Conservation (phyloP, 2,113 vertebrate genomes). For the Holacanthus passer region DNA sequence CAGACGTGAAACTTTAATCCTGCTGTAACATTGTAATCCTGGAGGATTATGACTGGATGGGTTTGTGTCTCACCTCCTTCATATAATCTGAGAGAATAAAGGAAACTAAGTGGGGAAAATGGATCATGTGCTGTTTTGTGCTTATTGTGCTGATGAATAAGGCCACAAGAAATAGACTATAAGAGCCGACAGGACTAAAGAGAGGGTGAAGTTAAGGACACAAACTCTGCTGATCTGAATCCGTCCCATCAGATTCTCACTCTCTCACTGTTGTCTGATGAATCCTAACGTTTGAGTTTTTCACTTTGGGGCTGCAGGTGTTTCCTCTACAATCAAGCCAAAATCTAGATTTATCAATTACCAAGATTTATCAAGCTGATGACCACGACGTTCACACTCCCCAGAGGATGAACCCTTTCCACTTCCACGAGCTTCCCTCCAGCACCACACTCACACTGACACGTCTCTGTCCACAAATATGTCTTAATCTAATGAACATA, state of each 20-base stretch:
- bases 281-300: background rate
- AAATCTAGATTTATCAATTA: background rate
- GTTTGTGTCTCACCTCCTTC: conserved; percentile 55
- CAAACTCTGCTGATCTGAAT: background rate
- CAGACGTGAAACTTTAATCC: conserved; percentile 57
- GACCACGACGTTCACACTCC: background rate
- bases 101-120: background rate
- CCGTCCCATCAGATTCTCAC: background rate
- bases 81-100: conserved; percentile 31
- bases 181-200: background rate
- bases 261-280: background rate
- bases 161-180: too few species aligned
- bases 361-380: background rate
- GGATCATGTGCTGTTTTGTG: background rate
- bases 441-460: background rate
- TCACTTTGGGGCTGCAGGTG: background rate
- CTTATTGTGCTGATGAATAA: too few species aligned
- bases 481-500: background rate
- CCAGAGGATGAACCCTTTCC: background rate
- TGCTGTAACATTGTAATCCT: conserved; percentile 62
- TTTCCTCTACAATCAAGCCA: background rate
- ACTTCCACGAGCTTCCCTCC: background rate
- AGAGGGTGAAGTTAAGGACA: conserved; percentile 36
- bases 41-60: conserved; percentile 63
- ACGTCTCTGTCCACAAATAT: background rate